These are phyloP conservation scores for Cirrhinus molitorella DNA, from an alignment of 2,797 vertebrate genomes.

Conservation along the genomic window DNA sequence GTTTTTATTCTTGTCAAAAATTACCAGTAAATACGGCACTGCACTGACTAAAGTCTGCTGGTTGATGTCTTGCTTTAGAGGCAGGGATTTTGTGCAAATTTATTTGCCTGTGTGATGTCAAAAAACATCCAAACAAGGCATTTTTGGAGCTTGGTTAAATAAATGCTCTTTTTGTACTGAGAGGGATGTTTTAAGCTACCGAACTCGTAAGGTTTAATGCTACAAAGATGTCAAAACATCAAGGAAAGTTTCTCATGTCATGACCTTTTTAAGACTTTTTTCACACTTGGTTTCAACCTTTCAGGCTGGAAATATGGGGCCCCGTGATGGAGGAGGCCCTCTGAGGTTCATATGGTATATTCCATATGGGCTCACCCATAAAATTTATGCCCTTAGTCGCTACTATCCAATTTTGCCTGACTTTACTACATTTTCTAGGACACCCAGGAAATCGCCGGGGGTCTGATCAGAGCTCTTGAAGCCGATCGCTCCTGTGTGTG, in stretches of 20 bases:
- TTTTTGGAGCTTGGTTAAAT: neutral
- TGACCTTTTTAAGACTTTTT: neutral
- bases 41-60: neutral
- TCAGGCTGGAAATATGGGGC: neutral
- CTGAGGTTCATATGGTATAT: neutral
- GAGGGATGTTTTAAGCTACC: neutral
- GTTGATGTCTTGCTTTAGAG: neutral
- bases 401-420: neutral
- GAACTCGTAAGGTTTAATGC: neutral
- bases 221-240: neutral
- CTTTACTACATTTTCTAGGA: neutral
- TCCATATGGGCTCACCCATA: too few relatives aligned
- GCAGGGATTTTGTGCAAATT: neutral
- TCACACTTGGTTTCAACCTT: neutral
- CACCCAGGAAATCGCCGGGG: slow-evolving; percentile 12
- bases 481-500: slow-evolving; percentile 20
- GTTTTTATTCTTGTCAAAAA: neutral
- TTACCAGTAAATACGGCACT: neutral
- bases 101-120: neutral
- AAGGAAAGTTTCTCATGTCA: neutral
- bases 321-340: neutral
- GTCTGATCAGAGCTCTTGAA: slow-evolving; percentile 48
- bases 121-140: neutral
- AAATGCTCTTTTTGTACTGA: neutral
- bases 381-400: neutral